A percentile compares a stretch with the other conserved stretches of the same genome.
These are phyloP conservation scores for Danionella dracula DNA, from an alignment of 2,797 vertebrate genomes.

Conservation along the genomic window DNA sequence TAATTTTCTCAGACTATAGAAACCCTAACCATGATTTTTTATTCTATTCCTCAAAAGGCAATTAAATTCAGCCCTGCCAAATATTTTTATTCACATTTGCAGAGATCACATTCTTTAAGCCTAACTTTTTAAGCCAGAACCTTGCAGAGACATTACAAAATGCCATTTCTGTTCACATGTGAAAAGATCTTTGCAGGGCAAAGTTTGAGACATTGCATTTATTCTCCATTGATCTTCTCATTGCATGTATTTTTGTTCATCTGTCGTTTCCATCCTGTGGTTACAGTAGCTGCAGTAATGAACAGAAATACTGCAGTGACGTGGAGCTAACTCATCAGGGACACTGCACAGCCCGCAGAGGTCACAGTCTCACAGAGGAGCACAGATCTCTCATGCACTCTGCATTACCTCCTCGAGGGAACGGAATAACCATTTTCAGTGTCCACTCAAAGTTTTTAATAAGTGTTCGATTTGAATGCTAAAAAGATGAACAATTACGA, in stretches of 20 bases:
- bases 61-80: no score
- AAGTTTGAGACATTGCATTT: not conserved
- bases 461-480: not conserved
- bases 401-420: not conserved
- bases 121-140: no score
- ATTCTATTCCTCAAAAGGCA: no score
- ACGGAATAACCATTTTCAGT: not conserved
- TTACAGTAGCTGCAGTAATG: conserved; percentile 3
- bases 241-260: not conserved
- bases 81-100: no score
- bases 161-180: conserved; percentile 6
- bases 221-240: not conserved
- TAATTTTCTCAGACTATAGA: no score
- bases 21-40: no score
- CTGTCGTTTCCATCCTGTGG: conserved; percentile 2
- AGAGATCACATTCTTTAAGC: no score
- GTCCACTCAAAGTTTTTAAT: not conserved
- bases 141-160: no score
- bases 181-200: not conserved
- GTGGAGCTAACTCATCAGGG: conserved; percentile 45
- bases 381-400: conserved; percentile 46
- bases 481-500: not conserved
- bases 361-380: conserved; percentile 50
- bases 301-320: conserved; percentile 60
- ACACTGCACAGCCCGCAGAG: not conserved